phyloP scores from a whole-genome alignment of 2,113 vertebrate genomes.

The Lamprotornis superbus region DNA sequence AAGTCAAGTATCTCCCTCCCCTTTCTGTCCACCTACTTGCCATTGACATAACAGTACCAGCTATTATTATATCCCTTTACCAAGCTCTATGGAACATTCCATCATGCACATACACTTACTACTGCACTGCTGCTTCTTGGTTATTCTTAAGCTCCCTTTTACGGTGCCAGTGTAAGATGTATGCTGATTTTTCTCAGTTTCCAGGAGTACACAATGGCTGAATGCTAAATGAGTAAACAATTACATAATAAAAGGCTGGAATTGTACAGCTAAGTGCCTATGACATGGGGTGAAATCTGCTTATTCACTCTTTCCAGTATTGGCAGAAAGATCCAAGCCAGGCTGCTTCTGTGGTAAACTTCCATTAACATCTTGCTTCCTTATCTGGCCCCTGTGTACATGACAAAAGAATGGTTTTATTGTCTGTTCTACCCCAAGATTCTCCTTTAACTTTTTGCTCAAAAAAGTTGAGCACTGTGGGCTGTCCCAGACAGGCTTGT shows the following conservation, averaged over 20 bases:
- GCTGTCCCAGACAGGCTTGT: neutral
- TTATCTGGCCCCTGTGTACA: neutral
- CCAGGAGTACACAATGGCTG: neutral
- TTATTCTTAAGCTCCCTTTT: neutral
- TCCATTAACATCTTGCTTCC: constrained; percentile 24
- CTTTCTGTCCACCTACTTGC: neutral
- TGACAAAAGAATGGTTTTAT: neutral
- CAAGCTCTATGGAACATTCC: neutral
- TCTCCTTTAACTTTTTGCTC: neutral
- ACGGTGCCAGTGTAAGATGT: neutral
- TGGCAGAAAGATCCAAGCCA: neutral
- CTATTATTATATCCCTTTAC: neutral
- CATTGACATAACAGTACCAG: neutral
- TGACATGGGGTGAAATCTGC: neutral
- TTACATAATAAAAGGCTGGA: neutral
- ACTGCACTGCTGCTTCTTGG: neutral
- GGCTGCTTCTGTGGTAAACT: neutral
- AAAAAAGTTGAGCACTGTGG: neutral
- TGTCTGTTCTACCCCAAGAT: accelerated
- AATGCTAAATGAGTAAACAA: neutral
- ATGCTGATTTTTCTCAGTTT: neutral
- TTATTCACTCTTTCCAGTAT: neutral
- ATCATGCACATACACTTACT: neutral
- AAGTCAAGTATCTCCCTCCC: neutral
- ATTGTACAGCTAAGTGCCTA: neutral